A percentile compares a stretch with the other conserved stretches of the same genome.
These are phyloP conservation scores for Nomada goodeniana DNA, from an alignment of 2,888 invertebrate species.

Conservation along the genomic window DNA sequence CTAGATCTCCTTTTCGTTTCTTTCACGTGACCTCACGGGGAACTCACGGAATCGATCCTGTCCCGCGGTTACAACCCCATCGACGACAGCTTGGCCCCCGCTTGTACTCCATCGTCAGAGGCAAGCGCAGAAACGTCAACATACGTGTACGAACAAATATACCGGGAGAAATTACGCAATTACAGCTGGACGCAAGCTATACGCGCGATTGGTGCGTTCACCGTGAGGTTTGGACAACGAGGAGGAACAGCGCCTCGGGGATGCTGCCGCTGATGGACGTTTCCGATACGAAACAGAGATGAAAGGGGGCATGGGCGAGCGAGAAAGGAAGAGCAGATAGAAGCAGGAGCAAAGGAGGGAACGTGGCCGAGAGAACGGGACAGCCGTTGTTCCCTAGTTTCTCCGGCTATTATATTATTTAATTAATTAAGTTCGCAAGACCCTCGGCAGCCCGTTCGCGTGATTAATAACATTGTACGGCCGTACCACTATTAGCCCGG, in stretches of 20 bases:
- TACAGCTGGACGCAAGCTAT: slow-evolving; percentile 70
- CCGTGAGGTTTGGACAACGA: slow-evolving; percentile 75
- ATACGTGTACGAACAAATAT: slow-evolving; percentile 36
- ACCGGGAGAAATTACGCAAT: slow-evolving; percentile 65
- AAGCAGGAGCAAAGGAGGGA: slow-evolving; percentile 12
- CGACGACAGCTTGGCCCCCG: background rate
- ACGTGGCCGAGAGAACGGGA: slow-evolving; percentile 26
- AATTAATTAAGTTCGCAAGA: slow-evolving; percentile 81
- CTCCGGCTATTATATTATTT: slow-evolving; percentile 81
- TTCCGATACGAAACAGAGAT: slow-evolving; percentile 77
- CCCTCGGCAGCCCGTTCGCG: slow-evolving; percentile 75
- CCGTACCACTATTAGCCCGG: slow-evolving; percentile 72
- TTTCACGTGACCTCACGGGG: background rate
- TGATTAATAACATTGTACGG: slow-evolving; percentile 80
- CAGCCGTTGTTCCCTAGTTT: slow-evolving; percentile 72
- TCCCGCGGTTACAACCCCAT: background rate
- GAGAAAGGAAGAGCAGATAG: slow-evolving; percentile 32
- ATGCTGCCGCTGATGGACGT: slow-evolving; percentile 82
- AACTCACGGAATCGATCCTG: background rate
- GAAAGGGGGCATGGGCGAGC: slow-evolving; percentile 29
- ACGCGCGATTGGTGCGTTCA: slow-evolving; percentile 68
- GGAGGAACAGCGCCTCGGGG: slow-evolving; percentile 81
- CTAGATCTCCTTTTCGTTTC: background rate
- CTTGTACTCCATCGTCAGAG: background rate
- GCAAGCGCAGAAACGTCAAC: slow-evolving; percentile 26